Evolutionary conservation across 2,113 vertebrate species (phyloP).

Genomic region (Columba janthina): DNA sequence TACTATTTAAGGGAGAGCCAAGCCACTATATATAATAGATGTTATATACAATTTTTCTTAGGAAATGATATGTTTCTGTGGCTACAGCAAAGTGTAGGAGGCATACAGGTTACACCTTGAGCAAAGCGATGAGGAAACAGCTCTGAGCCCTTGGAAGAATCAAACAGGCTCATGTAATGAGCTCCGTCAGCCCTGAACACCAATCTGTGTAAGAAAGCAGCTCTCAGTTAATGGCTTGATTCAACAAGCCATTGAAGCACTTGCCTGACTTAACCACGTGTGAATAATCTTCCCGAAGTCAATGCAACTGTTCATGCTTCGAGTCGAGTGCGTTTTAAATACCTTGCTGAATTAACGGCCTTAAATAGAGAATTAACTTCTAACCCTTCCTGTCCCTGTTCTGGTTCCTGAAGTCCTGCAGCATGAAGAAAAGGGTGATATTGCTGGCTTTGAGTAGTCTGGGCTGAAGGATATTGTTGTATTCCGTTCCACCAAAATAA

Average conservation of each 20-base stretch:
- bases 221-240: conserved; percentile 44
- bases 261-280: conserved; percentile 43
- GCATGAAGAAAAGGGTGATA: conserved; percentile 43
- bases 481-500: conserved; percentile 53
- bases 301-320: conserved; percentile 45
- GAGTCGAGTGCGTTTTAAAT: conserved; percentile 8
- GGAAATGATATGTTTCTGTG: conserved; percentile 33
- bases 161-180: conserved; percentile 23
- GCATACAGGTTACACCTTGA: conserved; percentile 23
- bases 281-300: conserved; percentile 29
- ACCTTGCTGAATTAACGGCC: conserved; percentile 42
- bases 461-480: conserved; percentile 24
- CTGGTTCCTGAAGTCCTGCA: conserved; percentile 37
- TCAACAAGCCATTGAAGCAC: conserved; percentile 45
- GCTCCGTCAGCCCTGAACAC: conserved; percentile 8
- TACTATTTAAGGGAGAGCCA: conserved; percentile 74
- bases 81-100: conserved; percentile 29
- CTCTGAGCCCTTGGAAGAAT: conserved; percentile 13
- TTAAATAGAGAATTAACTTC: conserved; percentile 57
- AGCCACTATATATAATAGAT: conserved; percentile 62
- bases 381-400: conserved; percentile 18
- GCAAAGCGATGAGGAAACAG: conserved; percentile 3
- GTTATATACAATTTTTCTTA: conserved; percentile 53
- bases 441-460: conserved; percentile 24
- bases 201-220: background rate